Evolutionary conservation across 2,888 invertebrate genomes (phyloP).

Genomic region (Dyspetes luteomarginatus): DNA sequence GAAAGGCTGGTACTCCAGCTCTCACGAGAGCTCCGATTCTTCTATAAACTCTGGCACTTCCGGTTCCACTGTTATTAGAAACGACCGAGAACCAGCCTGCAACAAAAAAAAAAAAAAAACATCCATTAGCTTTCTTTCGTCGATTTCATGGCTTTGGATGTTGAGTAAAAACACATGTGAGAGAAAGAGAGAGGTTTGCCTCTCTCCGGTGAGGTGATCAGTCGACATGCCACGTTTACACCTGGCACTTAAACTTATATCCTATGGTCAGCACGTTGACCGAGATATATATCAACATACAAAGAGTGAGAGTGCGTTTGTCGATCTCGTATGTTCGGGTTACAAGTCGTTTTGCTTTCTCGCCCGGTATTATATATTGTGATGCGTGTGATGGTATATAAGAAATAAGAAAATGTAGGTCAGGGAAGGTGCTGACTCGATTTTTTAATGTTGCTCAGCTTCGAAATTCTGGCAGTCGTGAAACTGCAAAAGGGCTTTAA

Average conservation of each 20-base stretch:
- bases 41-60: constrained; percentile 80
- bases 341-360: constrained; percentile 63
- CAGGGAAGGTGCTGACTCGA: constrained; percentile 55
- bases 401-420: constrained; percentile 55
- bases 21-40: constrained; percentile 80
- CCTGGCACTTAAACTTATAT: constrained; percentile 29
- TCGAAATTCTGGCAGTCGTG: constrained; percentile 1
- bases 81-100: constrained; percentile 82
- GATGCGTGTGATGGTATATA: constrained; percentile 1
- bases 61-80: constrained; percentile 79
- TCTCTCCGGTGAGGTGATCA: constrained; percentile 30
- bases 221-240: neutral
- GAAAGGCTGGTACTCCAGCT: constrained; percentile 80
- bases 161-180: constrained; percentile 48
- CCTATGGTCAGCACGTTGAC: neutral
- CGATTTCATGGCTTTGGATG: constrained; percentile 34
- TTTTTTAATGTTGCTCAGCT: constrained; percentile 36
- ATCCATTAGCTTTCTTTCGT: constrained; percentile 6
- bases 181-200: constrained; percentile 25
- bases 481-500: no score
- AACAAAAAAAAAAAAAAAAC: constrained; percentile 59
- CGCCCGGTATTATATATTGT: constrained; percentile 5
- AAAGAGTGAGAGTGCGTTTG: constrained; percentile 53
- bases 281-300: constrained; percentile 50
- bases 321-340: constrained; percentile 31